Percentiles rank a stretch among this genome's conserved stretches.
Evolutionary conservation across 2,113 vertebrate genomes (phyloP).

Genomic region (Pollachius pollachius): DNA sequence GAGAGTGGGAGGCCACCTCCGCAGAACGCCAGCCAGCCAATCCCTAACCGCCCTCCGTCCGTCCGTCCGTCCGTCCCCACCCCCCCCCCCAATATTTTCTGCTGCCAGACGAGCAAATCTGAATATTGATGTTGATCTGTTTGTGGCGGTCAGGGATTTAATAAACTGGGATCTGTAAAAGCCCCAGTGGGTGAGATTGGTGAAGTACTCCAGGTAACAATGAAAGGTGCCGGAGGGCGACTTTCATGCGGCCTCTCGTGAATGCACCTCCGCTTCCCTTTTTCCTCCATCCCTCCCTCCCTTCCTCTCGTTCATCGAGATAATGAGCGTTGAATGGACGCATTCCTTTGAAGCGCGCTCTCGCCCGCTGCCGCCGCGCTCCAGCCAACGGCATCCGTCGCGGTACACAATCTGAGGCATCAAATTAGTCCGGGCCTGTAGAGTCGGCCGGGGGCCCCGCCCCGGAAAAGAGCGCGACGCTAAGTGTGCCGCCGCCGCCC

Average conservation of each 20-base stretch:
- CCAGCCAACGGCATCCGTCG: constrained; percentile 59
- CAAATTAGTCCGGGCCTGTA: constrained; percentile 52
- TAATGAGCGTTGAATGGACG: constrained; percentile 47
- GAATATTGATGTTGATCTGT: constrained; percentile 31
- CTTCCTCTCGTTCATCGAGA: constrained; percentile 3
- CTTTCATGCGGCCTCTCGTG: constrained; percentile 46
- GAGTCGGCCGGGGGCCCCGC: constrained; percentile 47
- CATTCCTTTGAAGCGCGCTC: constrained; percentile 57
- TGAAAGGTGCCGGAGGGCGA: constrained; percentile 12
- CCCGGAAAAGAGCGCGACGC: constrained; percentile 56
- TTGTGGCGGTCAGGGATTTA: neutral
- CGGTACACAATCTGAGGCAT: constrained; percentile 51
- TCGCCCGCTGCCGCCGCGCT: constrained; percentile 18
- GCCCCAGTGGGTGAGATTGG: constrained; percentile 37
- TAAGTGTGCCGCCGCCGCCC: constrained; percentile 40
- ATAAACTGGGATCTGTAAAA: too few relatives aligned
- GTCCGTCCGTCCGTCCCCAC: neutral
- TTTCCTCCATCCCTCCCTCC: constrained; percentile 6
- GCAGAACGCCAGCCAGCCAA: too few relatives aligned
- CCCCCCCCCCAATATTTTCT: constrained; percentile 26
- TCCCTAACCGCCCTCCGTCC: too few relatives aligned
- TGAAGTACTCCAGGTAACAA: constrained; percentile 26
- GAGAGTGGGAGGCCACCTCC: neutral
- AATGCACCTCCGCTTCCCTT: constrained; percentile 21
- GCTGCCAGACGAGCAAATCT: constrained; percentile 29